Conservation (phyloP, 2,113 vertebrate species). For the Seriola dumerili region DNA sequence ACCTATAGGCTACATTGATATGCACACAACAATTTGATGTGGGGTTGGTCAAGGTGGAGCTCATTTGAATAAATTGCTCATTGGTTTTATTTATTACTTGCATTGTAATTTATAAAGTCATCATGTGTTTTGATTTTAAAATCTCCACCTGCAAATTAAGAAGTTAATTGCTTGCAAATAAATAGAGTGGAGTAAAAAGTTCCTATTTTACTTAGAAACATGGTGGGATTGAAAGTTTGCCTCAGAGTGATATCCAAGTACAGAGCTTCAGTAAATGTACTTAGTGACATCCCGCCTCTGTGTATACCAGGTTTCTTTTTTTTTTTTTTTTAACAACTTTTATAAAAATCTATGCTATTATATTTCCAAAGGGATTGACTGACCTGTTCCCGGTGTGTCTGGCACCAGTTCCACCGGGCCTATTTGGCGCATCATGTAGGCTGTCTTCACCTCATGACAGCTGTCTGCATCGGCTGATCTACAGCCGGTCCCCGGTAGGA, state of each 20-base stretch:
- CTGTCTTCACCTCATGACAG: constrained; percentile 92
- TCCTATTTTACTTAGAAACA: neutral
- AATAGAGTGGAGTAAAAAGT: neutral
- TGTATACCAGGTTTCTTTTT: too few relatives aligned
- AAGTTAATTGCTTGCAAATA: too few relatives aligned
- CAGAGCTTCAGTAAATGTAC: too few relatives aligned
- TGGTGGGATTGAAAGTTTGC: neutral
- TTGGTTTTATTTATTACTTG: neutral
- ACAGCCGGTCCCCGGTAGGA: constrained; percentile 70
- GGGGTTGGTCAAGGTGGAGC: neutral
- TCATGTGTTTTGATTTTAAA: neutral
- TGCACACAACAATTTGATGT: neutral
- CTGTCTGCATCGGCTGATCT: constrained; percentile 82
- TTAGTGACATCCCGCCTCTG: too few relatives aligned
- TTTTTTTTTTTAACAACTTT: too few relatives aligned
- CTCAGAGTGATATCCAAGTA: too few relatives aligned
- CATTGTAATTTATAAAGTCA: neutral
- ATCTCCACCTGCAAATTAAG: too few relatives aligned
- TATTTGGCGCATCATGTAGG: constrained; percentile 92
- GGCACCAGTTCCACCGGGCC: constrained; percentile 91
- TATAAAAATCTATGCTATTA: too few relatives aligned
- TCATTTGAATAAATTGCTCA: neutral
- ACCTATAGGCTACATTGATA: neutral
- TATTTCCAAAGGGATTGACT: constrained; percentile 73
- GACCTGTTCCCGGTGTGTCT: constrained; percentile 88